These are phyloP conservation scores for Emydoidea blandingii DNA, from an alignment of 2,797 vertebrate genomes.

Conservation along the genomic window DNA sequence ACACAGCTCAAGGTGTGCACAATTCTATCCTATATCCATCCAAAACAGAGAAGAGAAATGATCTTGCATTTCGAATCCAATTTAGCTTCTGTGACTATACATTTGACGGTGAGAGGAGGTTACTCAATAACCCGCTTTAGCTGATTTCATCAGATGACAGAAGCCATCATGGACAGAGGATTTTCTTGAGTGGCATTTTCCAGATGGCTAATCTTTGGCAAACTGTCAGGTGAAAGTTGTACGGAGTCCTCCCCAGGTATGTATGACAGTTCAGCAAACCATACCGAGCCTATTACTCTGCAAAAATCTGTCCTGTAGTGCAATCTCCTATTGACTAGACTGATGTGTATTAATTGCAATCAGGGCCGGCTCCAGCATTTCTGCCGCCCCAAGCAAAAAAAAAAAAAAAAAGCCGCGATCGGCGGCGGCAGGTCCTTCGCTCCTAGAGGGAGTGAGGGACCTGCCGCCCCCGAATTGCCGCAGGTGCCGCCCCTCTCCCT, in stretches of 20 bases:
- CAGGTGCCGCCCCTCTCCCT: too few species aligned
- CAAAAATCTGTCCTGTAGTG: slow-evolving; percentile 38
- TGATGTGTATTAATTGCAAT: slow-evolving; percentile 60
- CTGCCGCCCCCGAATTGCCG: too few species aligned
- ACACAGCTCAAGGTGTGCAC: neutral
- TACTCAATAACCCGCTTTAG: neutral
- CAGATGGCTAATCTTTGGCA: slow-evolving; percentile 55
- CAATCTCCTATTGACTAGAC: slow-evolving; percentile 24
- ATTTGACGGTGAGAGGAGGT: neutral
- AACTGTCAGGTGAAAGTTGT: slow-evolving; percentile 39
- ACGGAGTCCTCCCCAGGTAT: neutral
- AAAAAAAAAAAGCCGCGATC: too few species aligned
- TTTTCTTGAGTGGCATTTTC: slow-evolving; percentile 45
- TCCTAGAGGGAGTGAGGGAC: too few species aligned
- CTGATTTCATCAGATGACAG: slow-evolving; percentile 32
- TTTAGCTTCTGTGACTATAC: neutral
- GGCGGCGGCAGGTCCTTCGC: too few species aligned
- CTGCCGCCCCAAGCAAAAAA: too few species aligned
- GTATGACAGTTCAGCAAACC: neutral
- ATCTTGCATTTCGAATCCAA: neutral
- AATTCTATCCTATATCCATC: neutral
- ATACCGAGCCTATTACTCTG: neutral
- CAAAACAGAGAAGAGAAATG: neutral
- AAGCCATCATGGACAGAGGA: slow-evolving; percentile 7
- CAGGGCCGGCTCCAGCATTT: too few species aligned